Evolutionary conservation across 2,888 invertebrate genomes (phyloP).

Genomic region (Eupithecia pulchellata): DNA sequence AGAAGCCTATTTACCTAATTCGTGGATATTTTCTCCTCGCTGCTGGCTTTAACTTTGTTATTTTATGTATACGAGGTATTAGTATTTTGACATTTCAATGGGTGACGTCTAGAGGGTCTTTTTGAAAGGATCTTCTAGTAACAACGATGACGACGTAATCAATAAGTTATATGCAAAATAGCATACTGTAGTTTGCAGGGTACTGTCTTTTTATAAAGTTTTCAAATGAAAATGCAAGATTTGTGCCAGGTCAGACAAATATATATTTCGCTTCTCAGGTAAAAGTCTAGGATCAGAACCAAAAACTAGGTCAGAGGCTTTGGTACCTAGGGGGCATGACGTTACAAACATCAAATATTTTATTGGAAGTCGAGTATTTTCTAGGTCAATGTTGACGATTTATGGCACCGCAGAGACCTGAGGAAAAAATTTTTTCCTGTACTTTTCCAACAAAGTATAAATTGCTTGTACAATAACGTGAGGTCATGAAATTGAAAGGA

Average conservation of each 20-base stretch:
- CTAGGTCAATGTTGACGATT: slow-evolving; percentile 23
- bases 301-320: slow-evolving; percentile 27
- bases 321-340: slow-evolving; percentile 18
- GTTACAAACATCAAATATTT: slow-evolving; percentile 32
- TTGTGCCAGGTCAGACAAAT: not conserved
- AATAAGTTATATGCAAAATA: not conserved
- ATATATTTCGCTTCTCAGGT: not conserved
- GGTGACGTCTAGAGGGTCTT: slow-evolving; percentile 6
- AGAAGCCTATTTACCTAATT: slow-evolving; percentile 38
- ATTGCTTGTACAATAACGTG: slow-evolving; percentile 1
- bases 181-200: not conserved
- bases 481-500: not conserved
- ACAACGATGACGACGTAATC: slow-evolving; percentile 2
- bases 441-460: slow-evolving; percentile 4
- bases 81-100: slow-evolving; percentile 30
- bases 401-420: slow-evolving; percentile 24
- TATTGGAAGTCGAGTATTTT: slow-evolving; percentile 29
- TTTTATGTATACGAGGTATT: slow-evolving; percentile 17
- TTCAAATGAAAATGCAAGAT: not conserved
- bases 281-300: slow-evolving; percentile 16
- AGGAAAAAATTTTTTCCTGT: slow-evolving; percentile 21
- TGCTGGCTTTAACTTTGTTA: slow-evolving; percentile 25
- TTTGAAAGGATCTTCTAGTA: slow-evolving; percentile 9
- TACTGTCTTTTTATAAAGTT: not conserved
- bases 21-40: slow-evolving; percentile 24